Evolutionary conservation across 2,113 vertebrate species (phyloP).

Genomic region (Halichoerus grypus): DNA sequence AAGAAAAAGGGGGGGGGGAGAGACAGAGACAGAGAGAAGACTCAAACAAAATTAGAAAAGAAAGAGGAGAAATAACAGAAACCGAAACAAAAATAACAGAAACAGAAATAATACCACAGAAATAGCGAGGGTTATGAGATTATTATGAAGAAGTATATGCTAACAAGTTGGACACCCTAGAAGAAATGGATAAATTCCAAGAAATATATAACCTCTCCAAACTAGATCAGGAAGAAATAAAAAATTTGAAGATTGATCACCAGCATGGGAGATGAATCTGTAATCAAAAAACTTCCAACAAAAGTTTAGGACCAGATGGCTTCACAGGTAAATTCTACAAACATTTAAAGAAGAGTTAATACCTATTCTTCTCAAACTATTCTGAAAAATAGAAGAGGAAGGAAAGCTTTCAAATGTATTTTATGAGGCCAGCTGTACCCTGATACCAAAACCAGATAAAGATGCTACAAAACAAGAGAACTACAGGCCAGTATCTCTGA

Average conservation of each 20-base stretch:
- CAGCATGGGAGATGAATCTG: not conserved
- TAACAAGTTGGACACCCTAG: not conserved
- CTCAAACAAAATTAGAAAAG: not conserved
- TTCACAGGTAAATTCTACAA: not conserved
- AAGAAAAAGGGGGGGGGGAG: not conserved
- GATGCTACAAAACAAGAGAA: not conserved
- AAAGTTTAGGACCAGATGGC: not conserved
- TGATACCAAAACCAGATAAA: not conserved
- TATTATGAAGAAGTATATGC: not conserved
- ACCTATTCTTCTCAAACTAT: not conserved
- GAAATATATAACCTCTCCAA: not conserved
- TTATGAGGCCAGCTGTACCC: not conserved
- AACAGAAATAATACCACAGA: not conserved
- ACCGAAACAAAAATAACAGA: not conserved
- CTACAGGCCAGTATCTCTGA: not conserved
- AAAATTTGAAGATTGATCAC: not conserved
- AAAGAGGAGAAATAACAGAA: not conserved
- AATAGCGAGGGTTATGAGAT: not conserved
- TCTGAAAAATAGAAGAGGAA: not conserved
- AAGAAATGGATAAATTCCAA: not conserved
- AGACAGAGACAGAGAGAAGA: not conserved
- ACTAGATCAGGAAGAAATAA: not conserved
- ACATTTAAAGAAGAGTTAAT: not conserved
- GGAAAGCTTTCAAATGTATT: not conserved
- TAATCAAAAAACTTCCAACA: not conserved